Evolutionary conservation across 2,888 invertebrate genomes (phyloP), one percentile per base, ranked within the genome.

Genomic region (Azorinus chamasolen): DNA sequence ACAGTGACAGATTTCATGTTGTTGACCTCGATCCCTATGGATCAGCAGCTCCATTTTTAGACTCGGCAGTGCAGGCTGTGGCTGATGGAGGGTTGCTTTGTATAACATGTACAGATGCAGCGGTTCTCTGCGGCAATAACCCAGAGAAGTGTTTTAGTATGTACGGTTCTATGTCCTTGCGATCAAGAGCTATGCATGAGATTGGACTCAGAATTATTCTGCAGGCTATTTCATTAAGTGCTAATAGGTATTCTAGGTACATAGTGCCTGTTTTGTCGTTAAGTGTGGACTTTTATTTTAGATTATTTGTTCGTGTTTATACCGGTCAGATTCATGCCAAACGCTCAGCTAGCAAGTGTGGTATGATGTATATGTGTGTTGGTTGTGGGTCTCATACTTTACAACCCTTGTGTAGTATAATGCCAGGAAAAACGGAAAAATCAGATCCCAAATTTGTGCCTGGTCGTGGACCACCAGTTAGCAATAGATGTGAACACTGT

Each of bases 1-100:
- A 94, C 24, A 90, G 93, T 1, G 94, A 96, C 64, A 95, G 96
- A 45, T 99, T 98, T 92, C 95, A 98, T 89, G 97, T 96, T 0
- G 95, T 99, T 61, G 99, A 99, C 93, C 93, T 99, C 69, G 99
- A 99, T 94, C 99, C 99, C 0, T 99, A 99, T 85, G 99, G 99
- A 1, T 97, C 97, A 87, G 98, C 99, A 0, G 96, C 97, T 1
- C 95, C 95, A 46, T 99, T 99, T 93, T 94, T 99, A 0, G 93
- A 93, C 87, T 87, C 90, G 0, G 91, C 92, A 25, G 90, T 93
- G 1, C 92, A 93, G 79, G 87, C 92, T 8, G 87, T 93, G 0
- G 64, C 74, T 22, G 90, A 91, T 81, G 93, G 97, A 16, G 99
- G 99, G 0, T 91, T 99, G 27, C 93, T 99, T 37, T 95, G 99